Percentiles rank a stretch among this genome's conserved stretches.
These are phyloP conservation scores for Cyphomyrus discorhynchus DNA, from an alignment of 2,113 vertebrate genomes.

Conservation along the genomic window DNA sequence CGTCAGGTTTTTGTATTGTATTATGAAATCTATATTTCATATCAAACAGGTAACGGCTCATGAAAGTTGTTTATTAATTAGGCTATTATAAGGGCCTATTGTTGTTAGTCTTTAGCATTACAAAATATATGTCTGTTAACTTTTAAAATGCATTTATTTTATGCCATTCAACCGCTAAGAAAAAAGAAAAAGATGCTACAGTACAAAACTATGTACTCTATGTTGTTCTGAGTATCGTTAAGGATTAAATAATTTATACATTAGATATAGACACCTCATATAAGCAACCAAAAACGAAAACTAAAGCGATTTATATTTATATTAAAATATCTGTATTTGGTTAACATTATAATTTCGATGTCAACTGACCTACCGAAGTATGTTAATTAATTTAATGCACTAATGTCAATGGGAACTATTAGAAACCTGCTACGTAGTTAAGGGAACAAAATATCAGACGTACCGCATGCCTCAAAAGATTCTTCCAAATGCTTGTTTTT, in stretches of 20 bases:
- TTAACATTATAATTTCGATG: not conserved
- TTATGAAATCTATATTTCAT: not conserved
- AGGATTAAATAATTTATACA: not conserved
- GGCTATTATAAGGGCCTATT: not conserved
- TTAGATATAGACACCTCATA: not conserved
- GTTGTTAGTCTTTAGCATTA: not conserved
- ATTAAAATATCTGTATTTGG: not conserved
- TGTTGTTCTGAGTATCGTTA: not conserved
- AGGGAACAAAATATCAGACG: conserved; percentile 2
- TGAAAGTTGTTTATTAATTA: not conserved
- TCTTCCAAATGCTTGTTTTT: not conserved
- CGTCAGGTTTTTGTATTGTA: not conserved
- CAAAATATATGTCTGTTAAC: not conserved
- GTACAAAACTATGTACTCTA: not conserved
- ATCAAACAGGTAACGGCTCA: not conserved
- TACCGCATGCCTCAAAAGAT: not conserved
- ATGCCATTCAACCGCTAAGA: not conserved
- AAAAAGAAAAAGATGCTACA: not conserved
- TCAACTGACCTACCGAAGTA: not conserved
- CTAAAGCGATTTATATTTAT: not conserved
- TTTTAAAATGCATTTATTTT: not conserved
- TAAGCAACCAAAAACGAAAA: not conserved
- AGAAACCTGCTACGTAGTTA: not conserved
- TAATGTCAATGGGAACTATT: not conserved
- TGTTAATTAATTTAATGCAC: not conserved